Percentiles rank a stretch among this genome's conserved stretches.
phyloP scores from a whole-genome alignment of 2,888 invertebrate species.

The Aporophyla nigra region DNA sequence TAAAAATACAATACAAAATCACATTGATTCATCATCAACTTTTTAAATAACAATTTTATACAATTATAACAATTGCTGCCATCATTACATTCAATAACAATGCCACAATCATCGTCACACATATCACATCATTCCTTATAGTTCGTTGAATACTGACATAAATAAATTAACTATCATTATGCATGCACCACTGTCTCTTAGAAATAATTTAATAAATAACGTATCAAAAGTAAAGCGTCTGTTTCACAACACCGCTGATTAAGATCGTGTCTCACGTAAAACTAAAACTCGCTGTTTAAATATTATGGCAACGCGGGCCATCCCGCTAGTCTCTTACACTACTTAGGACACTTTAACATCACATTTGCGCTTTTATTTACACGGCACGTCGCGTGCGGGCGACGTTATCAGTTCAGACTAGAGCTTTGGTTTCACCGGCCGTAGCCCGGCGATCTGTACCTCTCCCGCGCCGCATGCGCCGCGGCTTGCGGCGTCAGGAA shows the following conservation, averaged over 20 bases:
- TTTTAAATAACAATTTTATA: slow-evolving; percentile 78
- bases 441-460: slow-evolving; percentile 85
- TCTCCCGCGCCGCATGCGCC: slow-evolving; percentile 78
- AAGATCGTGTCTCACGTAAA: slow-evolving; percentile 65
- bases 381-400: slow-evolving; percentile 78
- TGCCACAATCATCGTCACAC: slow-evolving; percentile 78
- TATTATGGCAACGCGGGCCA: slow-evolving; percentile 89
- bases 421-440: slow-evolving; percentile 90
- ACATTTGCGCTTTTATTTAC: slow-evolving; percentile 91
- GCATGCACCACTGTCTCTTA: slow-evolving; percentile 88
- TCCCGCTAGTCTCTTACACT: slow-evolving; percentile 89
- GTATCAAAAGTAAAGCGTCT: slow-evolving; percentile 82
- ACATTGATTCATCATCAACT: slow-evolving; percentile 79
- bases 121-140: slow-evolving; percentile 84
- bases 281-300: slow-evolving; percentile 78
- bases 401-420: slow-evolving; percentile 86
- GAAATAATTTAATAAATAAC: slow-evolving; percentile 89
- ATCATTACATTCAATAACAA: slow-evolving; percentile 76
- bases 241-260: slow-evolving; percentile 76
- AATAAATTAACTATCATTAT: slow-evolving; percentile 89
- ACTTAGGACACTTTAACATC: slow-evolving; percentile 91
- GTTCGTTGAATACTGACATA: slow-evolving; percentile 88
- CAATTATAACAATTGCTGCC: slow-evolving; percentile 79
- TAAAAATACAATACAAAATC: slow-evolving; percentile 84
- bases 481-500: slow-evolving; percentile 93